Evolutionary conservation across 2,888 invertebrate species (phyloP).

Genomic region (Hyposoter dolosus): DNA sequence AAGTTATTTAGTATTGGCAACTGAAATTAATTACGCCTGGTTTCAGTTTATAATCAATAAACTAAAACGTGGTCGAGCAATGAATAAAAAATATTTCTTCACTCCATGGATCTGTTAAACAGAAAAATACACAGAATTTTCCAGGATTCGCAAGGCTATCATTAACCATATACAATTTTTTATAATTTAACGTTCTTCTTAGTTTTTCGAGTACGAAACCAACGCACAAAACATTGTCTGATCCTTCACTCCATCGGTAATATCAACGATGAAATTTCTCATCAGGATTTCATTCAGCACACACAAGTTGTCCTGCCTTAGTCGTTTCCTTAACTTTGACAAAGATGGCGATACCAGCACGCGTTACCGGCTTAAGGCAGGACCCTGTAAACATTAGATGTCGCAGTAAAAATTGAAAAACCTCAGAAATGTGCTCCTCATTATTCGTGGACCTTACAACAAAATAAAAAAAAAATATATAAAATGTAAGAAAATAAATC

Average conservation of each 20-base stretch:
- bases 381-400: not conserved
- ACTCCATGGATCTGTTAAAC: no score
- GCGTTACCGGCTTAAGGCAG: not conserved
- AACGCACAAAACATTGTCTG: not conserved
- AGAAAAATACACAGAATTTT: no score
- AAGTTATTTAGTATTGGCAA: no score
- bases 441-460: not conserved
- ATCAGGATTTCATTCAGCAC: not conserved
- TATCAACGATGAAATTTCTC: not conserved
- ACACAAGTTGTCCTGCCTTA: not conserved
- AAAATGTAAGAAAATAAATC: no score
- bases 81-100: no score
- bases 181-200: no score
- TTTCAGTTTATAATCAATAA: no score
- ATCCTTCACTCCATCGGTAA: not conserved
- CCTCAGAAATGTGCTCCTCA: not conserved
- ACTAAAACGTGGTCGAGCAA: no score
- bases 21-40: no score
- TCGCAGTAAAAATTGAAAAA: not conserved
- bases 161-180: no score
- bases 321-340: not conserved
- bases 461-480: not conserved
- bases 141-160: no score
- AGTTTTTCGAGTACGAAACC: no score
- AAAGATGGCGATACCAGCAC: not conserved